A percentile compares a stretch with the other conserved stretches of the same genome.
Evolutionary conservation across 2,888 invertebrate genomes (phyloP).

Genomic region (Atrina japonica): DNA sequence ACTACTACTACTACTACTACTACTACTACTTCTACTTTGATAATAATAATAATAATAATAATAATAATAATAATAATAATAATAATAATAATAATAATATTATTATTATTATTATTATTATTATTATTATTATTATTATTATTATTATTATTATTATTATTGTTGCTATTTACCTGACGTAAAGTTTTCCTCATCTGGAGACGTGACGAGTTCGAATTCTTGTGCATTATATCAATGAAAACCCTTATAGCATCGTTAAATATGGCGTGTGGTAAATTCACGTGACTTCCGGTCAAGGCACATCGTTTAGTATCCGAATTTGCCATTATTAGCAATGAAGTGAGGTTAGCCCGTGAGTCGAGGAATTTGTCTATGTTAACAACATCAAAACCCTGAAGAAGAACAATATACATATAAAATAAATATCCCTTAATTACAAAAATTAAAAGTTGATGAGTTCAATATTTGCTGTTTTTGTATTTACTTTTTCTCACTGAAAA

Average conservation of each 20-base stretch:
- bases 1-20: no score
- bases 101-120: no score
- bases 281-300: conserved; percentile 61
- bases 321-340: conserved; percentile 69
- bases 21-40: no score
- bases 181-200: conserved; percentile 49
- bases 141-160: no score
- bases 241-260: conserved; percentile 64
- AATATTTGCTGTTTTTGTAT: no score
- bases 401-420: conserved; percentile 11
- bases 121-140: no score
- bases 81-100: no score
- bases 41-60: no score
- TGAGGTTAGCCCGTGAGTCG: conserved; percentile 71
- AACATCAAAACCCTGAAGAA: conserved; percentile 64
- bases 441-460: no score
- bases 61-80: no score
- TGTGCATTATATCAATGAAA: conserved; percentile 31
- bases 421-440: no score
- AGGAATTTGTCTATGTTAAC: conserved; percentile 64
- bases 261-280: conserved; percentile 65
- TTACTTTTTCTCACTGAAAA: no score
- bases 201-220: conserved; percentile 29
- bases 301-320: conserved; percentile 63
- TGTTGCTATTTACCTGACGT: conserved; percentile 49